phyloP scores from a whole-genome alignment of 1,140 invertebrate genomes.

The Drosophila malerkotliana region DNA sequence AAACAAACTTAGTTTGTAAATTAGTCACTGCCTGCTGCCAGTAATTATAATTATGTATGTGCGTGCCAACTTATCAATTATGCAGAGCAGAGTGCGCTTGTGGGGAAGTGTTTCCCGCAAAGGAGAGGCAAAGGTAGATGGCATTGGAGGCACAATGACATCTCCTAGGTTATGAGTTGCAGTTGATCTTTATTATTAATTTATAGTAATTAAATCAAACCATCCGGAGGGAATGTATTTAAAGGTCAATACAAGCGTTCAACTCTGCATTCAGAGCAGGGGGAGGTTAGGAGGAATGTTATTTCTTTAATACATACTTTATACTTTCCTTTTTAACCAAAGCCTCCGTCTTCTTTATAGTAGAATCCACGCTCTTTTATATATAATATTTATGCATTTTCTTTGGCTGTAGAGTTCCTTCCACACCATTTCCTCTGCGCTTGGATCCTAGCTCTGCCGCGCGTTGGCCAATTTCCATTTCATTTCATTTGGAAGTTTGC shows the following conservation, averaged over 20 bases:
- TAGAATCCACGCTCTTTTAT: not conserved
- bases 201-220: not conserved
- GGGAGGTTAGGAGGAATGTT: too few species aligned
- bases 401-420: constrained; percentile 3
- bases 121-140: not conserved
- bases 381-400: constrained; percentile 17
- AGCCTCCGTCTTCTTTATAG: too few species aligned
- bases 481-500: constrained; percentile 44
- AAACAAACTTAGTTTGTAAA: constrained; percentile 25
- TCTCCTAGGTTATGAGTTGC: constrained; percentile 25
- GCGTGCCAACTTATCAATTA: constrained; percentile 49
- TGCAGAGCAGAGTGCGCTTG: constrained; percentile 31
- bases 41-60: constrained; percentile 53
- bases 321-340: too few species aligned
- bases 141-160: constrained; percentile 13
- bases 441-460: not conserved
- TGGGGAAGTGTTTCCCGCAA: constrained; percentile 21
- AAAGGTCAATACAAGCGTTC: too few species aligned
- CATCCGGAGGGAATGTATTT: too few species aligned
- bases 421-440: constrained; percentile 10
- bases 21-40: constrained; percentile 32
- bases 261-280: too few species aligned
- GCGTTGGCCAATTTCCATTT: constrained; percentile 24
- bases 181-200: constrained; percentile 2
- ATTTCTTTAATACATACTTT: too few species aligned